A percentile compares a stretch with the other conserved stretches of the same genome.
phyloP scores from a whole-genome alignment of 2,888 invertebrate species.

The Alloplasta piceator region DNA sequence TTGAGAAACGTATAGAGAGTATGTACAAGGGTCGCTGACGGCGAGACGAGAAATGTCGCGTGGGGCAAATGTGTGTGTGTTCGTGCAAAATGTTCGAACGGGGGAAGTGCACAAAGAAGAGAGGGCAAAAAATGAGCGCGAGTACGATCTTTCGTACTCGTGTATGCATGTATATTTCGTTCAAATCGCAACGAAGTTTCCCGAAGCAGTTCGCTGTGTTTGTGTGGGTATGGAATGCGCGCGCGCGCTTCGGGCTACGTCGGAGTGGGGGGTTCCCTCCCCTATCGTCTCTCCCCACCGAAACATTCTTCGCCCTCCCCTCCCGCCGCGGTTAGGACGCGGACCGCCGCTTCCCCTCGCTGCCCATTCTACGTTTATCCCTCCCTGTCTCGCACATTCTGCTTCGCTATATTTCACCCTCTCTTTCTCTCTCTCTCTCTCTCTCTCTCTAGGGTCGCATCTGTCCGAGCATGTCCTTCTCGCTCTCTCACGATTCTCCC shows the following conservation, averaged over 20 bases:
- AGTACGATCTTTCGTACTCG: conserved; percentile 12
- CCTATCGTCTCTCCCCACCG: conserved; percentile 37
- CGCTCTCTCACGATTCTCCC: conserved; percentile 27
- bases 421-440: conserved; percentile 41
- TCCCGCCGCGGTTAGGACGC: not conserved
- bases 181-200: conserved; percentile 56
- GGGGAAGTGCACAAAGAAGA: conserved; percentile 49
- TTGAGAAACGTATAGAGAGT: conserved; percentile 63
- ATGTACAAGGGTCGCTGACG: conserved; percentile 53
- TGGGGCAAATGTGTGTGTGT: conserved; percentile 5
- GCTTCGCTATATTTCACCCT: conserved; percentile 44
- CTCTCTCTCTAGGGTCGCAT: conserved; percentile 21
- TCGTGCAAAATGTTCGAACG: not conserved
- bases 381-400: conserved; percentile 65
- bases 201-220: conserved; percentile 44
- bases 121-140: conserved; percentile 57
- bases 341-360: conserved; percentile 24
- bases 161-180: conserved; percentile 17
- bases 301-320: not conserved
- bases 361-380: conserved; percentile 53
- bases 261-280: conserved; percentile 52
- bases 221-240: conserved; percentile 12
- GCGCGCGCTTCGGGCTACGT: conserved; percentile 59
- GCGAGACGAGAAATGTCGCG: conserved; percentile 54
- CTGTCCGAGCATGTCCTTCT: conserved; percentile 37